phyloP scores from a whole-genome alignment of 2,113 vertebrate genomes.

The Struthio camelus region DNA sequence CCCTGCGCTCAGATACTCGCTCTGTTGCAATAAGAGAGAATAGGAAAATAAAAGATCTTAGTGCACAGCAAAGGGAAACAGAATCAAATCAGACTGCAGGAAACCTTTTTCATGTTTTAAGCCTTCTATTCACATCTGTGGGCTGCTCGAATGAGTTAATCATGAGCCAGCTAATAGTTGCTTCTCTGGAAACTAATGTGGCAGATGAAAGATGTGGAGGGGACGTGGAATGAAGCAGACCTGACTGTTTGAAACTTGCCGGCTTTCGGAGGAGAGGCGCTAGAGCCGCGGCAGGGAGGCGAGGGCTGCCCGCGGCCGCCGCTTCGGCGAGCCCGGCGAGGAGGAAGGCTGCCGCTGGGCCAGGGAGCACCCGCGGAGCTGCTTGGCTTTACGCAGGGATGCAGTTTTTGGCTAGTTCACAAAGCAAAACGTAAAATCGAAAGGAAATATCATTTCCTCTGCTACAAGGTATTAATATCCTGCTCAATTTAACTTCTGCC shows the following conservation, averaged over 20 bases:
- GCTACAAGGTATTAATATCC: slow-evolving; percentile 78
- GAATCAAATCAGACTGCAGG: neutral
- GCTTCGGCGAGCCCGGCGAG: too few species aligned
- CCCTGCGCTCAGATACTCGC: neutral
- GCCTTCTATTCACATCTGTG: neutral
- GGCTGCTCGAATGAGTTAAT: neutral
- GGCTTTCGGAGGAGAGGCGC: neutral
- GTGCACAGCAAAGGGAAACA: neutral
- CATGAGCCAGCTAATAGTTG: neutral
- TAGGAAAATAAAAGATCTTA: neutral
- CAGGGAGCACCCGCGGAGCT: neutral
- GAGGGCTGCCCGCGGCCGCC: too few species aligned
- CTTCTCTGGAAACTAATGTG: neutral
- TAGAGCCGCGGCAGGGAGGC: neutral
- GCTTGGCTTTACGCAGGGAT: neutral
- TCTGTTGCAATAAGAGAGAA: neutral
- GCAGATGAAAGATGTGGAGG: neutral
- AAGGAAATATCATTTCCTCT: slow-evolving; percentile 75
- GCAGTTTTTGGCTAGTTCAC: slow-evolving; percentile 56
- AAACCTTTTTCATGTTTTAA: neutral
- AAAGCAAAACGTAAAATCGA: slow-evolving; percentile 61
- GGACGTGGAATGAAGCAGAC: neutral
- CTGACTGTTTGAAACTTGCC: neutral
- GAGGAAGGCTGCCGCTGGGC: too few species aligned
- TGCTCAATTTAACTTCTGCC: slow-evolving; percentile 76